A percentile compares a stretch with the other conserved stretches of the same genome.
Conservation (phyloP, 2,797 vertebrate genomes). For the Siniperca obscura region DNA sequence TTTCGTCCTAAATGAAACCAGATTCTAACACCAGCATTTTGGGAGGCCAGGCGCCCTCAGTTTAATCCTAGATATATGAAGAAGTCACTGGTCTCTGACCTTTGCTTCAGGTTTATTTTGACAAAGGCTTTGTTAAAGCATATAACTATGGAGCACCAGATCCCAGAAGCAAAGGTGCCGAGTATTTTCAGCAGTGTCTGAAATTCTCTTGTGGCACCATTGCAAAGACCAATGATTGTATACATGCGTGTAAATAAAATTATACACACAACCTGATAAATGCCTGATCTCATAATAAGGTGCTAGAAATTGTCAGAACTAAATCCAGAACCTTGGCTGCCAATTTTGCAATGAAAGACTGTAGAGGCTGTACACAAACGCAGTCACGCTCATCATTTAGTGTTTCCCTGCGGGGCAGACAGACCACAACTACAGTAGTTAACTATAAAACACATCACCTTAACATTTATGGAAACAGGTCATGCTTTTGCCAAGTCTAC, state of each 20-base stretch:
- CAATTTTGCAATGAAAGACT: slow-evolving; percentile 35
- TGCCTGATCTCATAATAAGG: slow-evolving; percentile 72
- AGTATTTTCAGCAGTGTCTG: slow-evolving; percentile 79
- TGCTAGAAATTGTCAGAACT: slow-evolving; percentile 74
- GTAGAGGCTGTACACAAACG: slow-evolving; percentile 51
- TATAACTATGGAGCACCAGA: slow-evolving; percentile 45
- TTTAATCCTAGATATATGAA: slow-evolving; percentile 68
- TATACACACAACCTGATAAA: slow-evolving; percentile 49
- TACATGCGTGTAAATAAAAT: slow-evolving; percentile 44
- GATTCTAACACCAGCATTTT: slow-evolving; percentile 57
- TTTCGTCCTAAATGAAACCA: slow-evolving; percentile 63
- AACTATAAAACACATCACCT: slow-evolving; percentile 15
- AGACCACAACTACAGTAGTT: slow-evolving; percentile 27
- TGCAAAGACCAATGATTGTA: slow-evolving; percentile 34
- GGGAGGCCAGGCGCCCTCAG: slow-evolving; percentile 38
- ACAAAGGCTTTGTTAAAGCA: slow-evolving; percentile 71
- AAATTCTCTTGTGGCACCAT: slow-evolving; percentile 62
- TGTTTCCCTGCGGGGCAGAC: slow-evolving; percentile 33
- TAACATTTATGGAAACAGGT: slow-evolving; percentile 44
- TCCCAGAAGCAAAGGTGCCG: slow-evolving; percentile 56
- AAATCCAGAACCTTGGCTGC: slow-evolving; percentile 59
- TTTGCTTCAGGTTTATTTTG: slow-evolving; percentile 68
- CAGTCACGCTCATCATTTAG: slow-evolving; percentile 37
- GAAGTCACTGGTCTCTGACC: slow-evolving; percentile 46
- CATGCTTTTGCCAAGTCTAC: slow-evolving; percentile 31